Evolutionary conservation across 2,888 invertebrate genomes (phyloP).

Genomic region (Diabrotica balteata): DNA sequence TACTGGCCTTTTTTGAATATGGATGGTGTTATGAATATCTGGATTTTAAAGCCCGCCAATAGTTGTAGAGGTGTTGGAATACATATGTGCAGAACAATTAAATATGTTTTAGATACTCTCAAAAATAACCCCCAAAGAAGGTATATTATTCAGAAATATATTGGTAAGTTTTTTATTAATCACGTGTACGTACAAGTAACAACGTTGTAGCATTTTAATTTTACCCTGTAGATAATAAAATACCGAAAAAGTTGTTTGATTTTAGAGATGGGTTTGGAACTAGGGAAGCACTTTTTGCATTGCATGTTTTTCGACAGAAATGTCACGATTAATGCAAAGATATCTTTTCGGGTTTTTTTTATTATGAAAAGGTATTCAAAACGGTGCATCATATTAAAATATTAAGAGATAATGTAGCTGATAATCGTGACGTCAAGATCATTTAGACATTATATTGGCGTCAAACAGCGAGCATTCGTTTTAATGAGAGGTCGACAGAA

Average conservation of each 20-base stretch:
- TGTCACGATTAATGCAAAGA: too few relatives aligned
- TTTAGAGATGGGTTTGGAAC: too few relatives aligned
- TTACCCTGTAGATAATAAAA: neutral
- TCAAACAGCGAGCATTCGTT: too few relatives aligned
- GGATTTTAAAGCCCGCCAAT: conserved; percentile 89
- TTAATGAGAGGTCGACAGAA: too few relatives aligned
- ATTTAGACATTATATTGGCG: too few relatives aligned
- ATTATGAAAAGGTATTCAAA: too few relatives aligned
- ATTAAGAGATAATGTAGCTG: too few relatives aligned
- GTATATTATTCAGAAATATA: conserved; percentile 90
- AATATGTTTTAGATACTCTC: conserved; percentile 72
- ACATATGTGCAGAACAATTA: conserved; percentile 76
- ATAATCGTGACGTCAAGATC: too few relatives aligned
- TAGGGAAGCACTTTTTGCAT: too few relatives aligned
- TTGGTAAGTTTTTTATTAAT: conserved; percentile 66
- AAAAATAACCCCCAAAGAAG: conserved; percentile 66
- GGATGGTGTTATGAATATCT: conserved; percentile 84
- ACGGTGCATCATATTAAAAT: too few relatives aligned
- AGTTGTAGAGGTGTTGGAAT: conserved; percentile 86
- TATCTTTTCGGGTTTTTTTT: too few relatives aligned
- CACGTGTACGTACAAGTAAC: neutral
- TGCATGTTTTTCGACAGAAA: too few relatives aligned
- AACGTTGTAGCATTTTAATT: neutral
- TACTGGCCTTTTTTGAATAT: conserved; percentile 70
- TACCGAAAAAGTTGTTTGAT: neutral